These are phyloP conservation scores for Saxidomus purpurata DNA, from an alignment of 1,140 invertebrate genomes.

Conservation along the genomic window DNA sequence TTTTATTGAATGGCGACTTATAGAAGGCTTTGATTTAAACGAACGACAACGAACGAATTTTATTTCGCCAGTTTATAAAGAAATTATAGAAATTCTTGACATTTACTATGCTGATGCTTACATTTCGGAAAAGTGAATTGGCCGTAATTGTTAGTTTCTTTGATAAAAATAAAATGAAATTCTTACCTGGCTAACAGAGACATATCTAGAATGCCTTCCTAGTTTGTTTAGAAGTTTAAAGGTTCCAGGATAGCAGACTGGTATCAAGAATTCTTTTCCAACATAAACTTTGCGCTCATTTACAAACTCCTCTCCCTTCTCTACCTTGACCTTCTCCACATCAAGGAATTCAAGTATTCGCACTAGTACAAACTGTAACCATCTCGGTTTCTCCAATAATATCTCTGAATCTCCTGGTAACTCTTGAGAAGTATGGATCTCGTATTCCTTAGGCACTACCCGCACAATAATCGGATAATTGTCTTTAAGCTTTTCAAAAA, in stretches of 20 bases:
- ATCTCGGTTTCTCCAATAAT: neutral
- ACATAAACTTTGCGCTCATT: neutral
- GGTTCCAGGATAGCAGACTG: neutral
- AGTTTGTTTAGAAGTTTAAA: neutral
- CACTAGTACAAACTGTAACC: neutral
- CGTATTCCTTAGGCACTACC: neutral
- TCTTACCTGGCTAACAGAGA: neutral
- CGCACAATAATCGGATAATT: neutral
- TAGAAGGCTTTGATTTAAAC: too few species aligned
- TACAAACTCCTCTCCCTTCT: constrained; percentile 8
- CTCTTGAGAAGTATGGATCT: neutral
- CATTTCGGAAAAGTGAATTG: too few species aligned
- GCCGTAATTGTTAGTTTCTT: too few species aligned
- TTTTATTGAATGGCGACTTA: too few species aligned
- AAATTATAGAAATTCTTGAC: too few species aligned
- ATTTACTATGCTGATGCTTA: too few species aligned
- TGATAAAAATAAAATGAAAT: too few species aligned
- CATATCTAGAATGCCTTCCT: neutral
- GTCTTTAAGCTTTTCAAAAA: neutral
- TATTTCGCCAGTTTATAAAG: too few species aligned
- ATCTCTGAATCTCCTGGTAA: neutral
- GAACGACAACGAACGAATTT: too few species aligned
- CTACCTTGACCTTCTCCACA: neutral
- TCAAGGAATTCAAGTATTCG: constrained; percentile 2
- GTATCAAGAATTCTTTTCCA: constrained; percentile 13